These are phyloP conservation scores for Pristionchus pacificus DNA, from an alignment of 1,140 invertebrate genomes.

Conservation along the genomic window DNA sequence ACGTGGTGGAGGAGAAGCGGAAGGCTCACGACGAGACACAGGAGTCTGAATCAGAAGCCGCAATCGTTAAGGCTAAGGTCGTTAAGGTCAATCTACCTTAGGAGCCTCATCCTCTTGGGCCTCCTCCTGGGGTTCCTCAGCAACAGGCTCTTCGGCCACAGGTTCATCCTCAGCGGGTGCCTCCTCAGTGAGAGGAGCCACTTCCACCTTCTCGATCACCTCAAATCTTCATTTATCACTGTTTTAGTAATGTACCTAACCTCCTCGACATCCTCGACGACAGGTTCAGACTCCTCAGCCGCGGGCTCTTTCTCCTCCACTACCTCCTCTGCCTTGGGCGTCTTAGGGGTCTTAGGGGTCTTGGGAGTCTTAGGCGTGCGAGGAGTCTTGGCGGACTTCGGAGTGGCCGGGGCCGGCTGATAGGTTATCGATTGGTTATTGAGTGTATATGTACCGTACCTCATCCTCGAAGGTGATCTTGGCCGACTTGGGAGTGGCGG, in stretches of 20 bases:
- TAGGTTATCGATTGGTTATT: no score
- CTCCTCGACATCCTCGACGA: constrained; percentile 24
- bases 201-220: background rate
- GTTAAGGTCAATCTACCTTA: no score
- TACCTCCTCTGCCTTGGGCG: constrained; percentile 36
- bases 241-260: no score
- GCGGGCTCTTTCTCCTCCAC: constrained; percentile 22
- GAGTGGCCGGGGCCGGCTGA: constrained; percentile 3
- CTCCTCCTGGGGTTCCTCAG: constrained; percentile 21
- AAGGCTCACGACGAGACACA: constrained; percentile 19
- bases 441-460: no score
- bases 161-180: constrained; percentile 24
- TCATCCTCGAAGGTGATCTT: constrained; percentile 43
- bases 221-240: background rate
- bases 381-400: constrained; percentile 25
- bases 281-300: constrained; percentile 28
- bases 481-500: constrained; percentile 40
- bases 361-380: constrained; percentile 42
- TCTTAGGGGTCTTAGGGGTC: constrained; percentile 46
- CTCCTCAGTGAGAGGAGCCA: constrained; percentile 13
- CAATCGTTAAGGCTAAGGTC: no score
- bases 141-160: background rate
- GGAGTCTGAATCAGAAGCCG: no score
- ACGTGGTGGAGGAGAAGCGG: constrained; percentile 47
- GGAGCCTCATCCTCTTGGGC: constrained; percentile 19